These are phyloP conservation scores for Leptinotarsa haldemani DNA, from an alignment of 2,888 invertebrate genomes.

Conservation along the genomic window DNA sequence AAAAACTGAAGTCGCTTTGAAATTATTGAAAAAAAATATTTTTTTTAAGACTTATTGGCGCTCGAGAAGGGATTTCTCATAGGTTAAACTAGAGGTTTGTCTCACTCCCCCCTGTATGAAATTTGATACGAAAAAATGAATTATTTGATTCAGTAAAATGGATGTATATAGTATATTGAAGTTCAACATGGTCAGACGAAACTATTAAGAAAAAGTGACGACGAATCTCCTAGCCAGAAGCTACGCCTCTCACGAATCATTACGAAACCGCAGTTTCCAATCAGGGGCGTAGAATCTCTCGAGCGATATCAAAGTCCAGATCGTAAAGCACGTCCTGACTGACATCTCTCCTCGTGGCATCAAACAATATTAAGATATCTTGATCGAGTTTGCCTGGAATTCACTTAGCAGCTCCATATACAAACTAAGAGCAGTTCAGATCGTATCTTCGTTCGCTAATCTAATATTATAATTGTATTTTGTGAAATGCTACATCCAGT, in stretches of 20 bases:
- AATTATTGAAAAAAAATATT: too few species aligned
- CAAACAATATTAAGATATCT: slow-evolving; percentile 62
- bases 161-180: too few species aligned
- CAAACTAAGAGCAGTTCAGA: slow-evolving; percentile 54
- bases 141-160: too few species aligned
- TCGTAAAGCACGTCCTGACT: slow-evolving; percentile 49
- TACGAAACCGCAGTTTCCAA: slow-evolving; percentile 37
- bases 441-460: slow-evolving; percentile 64
- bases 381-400: slow-evolving; percentile 61
- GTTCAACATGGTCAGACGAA: too few species aligned
- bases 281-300: slow-evolving; percentile 52
- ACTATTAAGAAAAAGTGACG: too few species aligned
- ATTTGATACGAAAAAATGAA: too few species aligned
- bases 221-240: neutral
- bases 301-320: slow-evolving; percentile 54
- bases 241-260: neutral
- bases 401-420: slow-evolving; percentile 58
- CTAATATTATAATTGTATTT: slow-evolving; percentile 69
- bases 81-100: too few species aligned
- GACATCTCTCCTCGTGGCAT: slow-evolving; percentile 53
- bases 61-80: too few species aligned
- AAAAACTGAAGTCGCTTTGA: too few species aligned
- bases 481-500: slow-evolving; percentile 66
- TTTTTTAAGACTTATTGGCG: too few species aligned
- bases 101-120: too few species aligned